Base-by-base conservation (phyloP, 1,140 invertebrate species). In the Zaprionus ghesquierei region DNA sequence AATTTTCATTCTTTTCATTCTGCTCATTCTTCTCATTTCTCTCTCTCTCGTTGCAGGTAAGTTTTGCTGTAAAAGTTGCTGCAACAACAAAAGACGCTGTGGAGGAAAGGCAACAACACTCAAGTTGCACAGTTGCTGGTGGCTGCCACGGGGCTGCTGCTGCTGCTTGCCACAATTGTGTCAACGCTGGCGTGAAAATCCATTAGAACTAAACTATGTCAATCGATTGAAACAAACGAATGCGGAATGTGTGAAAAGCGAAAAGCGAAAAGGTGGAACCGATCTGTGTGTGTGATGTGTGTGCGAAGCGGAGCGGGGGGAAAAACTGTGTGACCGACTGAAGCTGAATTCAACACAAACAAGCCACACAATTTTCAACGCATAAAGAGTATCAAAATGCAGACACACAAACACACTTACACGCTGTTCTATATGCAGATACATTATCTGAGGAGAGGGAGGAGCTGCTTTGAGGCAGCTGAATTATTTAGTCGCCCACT, bases 141-240 rank as follows among this genome's bases (percentile, higher is more conserved):
- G 33, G 38, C 29, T 49, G 38, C 35, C 10, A 13, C 31, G 27
- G n/a, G 12, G 15, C 41, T 58, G 25, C 25, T 3, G 25, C 65
- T 33, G 38, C 49, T 60, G 69, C 15, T 54, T 50, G 58, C 65
- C 71, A 60, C 80, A 73, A 87, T 85, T 81, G 82, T 87, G 79
- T 87, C 82, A 69, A 63, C 69, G 82, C 41, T 87, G 82, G 82
- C 71, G 84, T 89, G 82, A 87, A 87, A 87, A 87, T 87, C 82
- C 82, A 87, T 87, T 87, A 87, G 82, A 81, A 87, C 73, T 70
- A 70, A 87, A 87, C 82, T 86, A 82, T 87, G 82, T 87, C 82
- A 87, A 89, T 89, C 84, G 82, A 87, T 87, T 75, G 79, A 69
- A 73, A 75, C 82, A 81, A 81, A 69, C 62, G 76, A 84, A 77